A percentile compares a stretch with the other conserved stretches of the same genome.
phyloP scores from a whole-genome alignment of 2,888 invertebrate species.

The Phorcus lineatus region DNA sequence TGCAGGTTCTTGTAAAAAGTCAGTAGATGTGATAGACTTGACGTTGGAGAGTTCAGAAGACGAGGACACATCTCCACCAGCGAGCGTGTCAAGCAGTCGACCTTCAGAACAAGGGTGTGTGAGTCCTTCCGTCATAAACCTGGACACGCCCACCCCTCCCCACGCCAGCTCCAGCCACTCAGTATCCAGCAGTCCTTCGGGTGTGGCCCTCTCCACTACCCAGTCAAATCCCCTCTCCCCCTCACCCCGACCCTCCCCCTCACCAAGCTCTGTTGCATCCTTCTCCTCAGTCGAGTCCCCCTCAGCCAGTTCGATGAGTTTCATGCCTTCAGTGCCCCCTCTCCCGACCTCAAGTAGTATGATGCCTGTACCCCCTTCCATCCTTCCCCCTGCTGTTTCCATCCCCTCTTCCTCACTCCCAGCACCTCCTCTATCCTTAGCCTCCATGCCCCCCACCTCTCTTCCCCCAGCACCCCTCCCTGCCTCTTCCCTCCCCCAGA shows the following conservation, averaged over 20 bases:
- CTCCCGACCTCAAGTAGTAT: conserved; percentile 39
- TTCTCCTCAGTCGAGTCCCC: conserved; percentile 47
- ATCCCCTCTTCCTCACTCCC: conserved; percentile 20
- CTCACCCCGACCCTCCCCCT: conserved; percentile 35
- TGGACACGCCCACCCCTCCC: conserved; percentile 49
- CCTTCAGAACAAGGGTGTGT: conserved; percentile 54
- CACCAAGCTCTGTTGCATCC: conserved; percentile 40
- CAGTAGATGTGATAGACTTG: conserved; percentile 68
- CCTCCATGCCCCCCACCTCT: conserved; percentile 24
- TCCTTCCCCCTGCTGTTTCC: conserved; percentile 36
- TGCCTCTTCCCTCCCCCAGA: neutral
- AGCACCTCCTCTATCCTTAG: neutral
- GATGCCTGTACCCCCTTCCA: conserved; percentile 35
- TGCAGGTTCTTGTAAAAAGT: conserved; percentile 12
- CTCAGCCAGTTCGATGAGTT: conserved; percentile 40
- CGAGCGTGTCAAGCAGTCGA: conserved; percentile 26
- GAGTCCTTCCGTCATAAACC: conserved; percentile 60
- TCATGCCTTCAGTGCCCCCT: conserved; percentile 39
- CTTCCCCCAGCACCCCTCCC: neutral
- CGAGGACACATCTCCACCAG: conserved; percentile 47
- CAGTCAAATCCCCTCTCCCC: conserved; percentile 33
- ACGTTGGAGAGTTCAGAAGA: conserved; percentile 70
- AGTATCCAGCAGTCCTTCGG: conserved; percentile 34
- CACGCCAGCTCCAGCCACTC: conserved; percentile 35
- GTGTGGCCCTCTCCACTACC: conserved; percentile 22